A percentile compares a stretch with the other conserved stretches of the same genome.
Evolutionary conservation across 2,113 vertebrate species (phyloP).

Genomic region (Illadopsis cleaveri): DNA sequence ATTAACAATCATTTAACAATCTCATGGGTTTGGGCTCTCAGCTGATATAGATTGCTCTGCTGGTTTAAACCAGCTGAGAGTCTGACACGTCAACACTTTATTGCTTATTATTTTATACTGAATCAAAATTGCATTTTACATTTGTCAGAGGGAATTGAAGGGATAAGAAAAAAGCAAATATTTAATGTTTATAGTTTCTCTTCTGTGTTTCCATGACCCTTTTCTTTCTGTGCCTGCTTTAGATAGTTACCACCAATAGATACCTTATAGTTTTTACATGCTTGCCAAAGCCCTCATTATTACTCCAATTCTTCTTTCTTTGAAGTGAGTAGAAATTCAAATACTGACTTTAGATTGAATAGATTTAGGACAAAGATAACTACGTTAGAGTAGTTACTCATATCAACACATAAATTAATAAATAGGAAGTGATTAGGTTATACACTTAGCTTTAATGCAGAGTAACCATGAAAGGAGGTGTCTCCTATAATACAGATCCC

Average conservation of each 20-base stretch:
- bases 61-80: slow-evolving; percentile 48
- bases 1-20: slow-evolving; percentile 61
- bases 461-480: neutral
- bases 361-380: neutral
- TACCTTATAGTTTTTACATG: neutral
- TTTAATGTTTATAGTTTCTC: neutral
- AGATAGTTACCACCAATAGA: neutral
- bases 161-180: neutral
- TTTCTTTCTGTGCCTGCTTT: neutral
- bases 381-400: neutral
- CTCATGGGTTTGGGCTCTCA: slow-evolving; percentile 21
- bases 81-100: slow-evolving; percentile 27
- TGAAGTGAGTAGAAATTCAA: neutral
- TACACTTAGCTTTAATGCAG: neutral
- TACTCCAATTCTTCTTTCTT: neutral
- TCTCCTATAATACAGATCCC: neutral
- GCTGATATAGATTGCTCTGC: slow-evolving; percentile 34
- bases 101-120: slow-evolving; percentile 15
- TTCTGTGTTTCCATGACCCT: neutral
- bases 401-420: neutral
- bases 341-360: neutral
- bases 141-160: neutral
- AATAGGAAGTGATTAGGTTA: neutral
- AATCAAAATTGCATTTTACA: slow-evolving; percentile 24
- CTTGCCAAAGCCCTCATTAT: neutral